phyloP scores from a whole-genome alignment of 2,113 vertebrate genomes.

The Erpornis zantholeuca region DNA sequence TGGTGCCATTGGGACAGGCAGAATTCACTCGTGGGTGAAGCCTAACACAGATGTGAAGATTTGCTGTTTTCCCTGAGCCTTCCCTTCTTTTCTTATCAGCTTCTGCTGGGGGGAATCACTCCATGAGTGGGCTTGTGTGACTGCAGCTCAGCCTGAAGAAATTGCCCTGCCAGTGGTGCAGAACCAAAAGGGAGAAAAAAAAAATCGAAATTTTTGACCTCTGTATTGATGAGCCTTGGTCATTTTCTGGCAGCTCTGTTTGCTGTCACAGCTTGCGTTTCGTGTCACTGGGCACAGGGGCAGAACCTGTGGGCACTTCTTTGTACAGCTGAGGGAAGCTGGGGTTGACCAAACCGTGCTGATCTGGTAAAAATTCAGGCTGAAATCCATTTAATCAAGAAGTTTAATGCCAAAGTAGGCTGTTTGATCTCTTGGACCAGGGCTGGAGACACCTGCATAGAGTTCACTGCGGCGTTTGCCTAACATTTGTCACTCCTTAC shows the following conservation, averaged over 20 bases:
- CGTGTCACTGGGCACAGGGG: neutral
- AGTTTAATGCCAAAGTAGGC: neutral
- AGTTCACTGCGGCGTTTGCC: neutral
- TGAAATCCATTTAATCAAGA: neutral
- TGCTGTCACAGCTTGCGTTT: neutral
- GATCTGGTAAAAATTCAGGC: neutral
- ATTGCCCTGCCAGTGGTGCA: rapidly evolving
- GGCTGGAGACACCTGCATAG: neutral
- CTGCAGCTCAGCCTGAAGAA: neutral
- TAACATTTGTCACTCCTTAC: neutral
- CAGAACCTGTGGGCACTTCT: neutral
- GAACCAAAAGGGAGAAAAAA: neutral
- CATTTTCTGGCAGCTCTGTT: neutral
- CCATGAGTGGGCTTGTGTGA: neutral
- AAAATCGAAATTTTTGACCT: neutral
- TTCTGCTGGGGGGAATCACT: neutral
- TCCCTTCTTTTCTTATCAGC: neutral
- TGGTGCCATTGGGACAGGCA: neutral
- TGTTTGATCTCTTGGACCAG: neutral
- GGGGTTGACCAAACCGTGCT: neutral
- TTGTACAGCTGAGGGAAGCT: neutral
- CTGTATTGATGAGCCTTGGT: neutral
- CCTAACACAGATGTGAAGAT: neutral
- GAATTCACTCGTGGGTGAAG: neutral
- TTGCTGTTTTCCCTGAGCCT: neutral